Evolutionary conservation across 2,888 invertebrate species (phyloP), one percentile per base, ranked within the genome.

Genomic region (Agonopterix heracliana): DNA sequence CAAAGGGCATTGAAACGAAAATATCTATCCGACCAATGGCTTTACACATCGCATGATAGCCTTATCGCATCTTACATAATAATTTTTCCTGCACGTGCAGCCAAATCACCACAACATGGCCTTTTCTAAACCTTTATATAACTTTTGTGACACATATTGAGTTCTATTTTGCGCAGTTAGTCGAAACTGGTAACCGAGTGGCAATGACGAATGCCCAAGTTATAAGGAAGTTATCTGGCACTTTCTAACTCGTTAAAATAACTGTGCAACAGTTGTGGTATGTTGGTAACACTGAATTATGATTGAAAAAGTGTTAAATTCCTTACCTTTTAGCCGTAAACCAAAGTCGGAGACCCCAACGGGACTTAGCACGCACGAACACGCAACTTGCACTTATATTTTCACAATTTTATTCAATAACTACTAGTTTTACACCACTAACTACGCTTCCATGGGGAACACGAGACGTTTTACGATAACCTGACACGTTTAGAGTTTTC

Each of bases 351-450:
- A 72, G 69, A 68, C 74, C 72, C 78, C 74, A 79, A 82, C 79
- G 75, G 81, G 78, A 79, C 78, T 75, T 68, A 74, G 75, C 81
- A 83, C 78, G 79, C 83, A 82, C 81, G 76, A 67, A 74, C 79
- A 81, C 82, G 80, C 74, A 82, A 77, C 78, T 79, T 69, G 70
- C 84, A 85, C 85, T 78, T 65, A 66, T 34, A 47, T 68, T 76
- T 78, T 69, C 86, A 86, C 87, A 79, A 79, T 71, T 71, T 73
- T 69, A 66, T 69, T 77, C 65, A 69, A 68, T 66, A 81, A 76
- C 68, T 59, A 73, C 74, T 66, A 65, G 73, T 73, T 75, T 73
- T 76, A 78, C 79, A 80, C 68, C 77, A 85, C 80, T 76, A 72
- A 71, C 74, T 76, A 74, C 73, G 73, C 71, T 72, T 78, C 70